Percentiles rank a stretch among this genome's conserved stretches.
Evolutionary conservation across 2,888 invertebrate species (phyloP).

Genomic region (Drosophila kuntzei): DNA sequence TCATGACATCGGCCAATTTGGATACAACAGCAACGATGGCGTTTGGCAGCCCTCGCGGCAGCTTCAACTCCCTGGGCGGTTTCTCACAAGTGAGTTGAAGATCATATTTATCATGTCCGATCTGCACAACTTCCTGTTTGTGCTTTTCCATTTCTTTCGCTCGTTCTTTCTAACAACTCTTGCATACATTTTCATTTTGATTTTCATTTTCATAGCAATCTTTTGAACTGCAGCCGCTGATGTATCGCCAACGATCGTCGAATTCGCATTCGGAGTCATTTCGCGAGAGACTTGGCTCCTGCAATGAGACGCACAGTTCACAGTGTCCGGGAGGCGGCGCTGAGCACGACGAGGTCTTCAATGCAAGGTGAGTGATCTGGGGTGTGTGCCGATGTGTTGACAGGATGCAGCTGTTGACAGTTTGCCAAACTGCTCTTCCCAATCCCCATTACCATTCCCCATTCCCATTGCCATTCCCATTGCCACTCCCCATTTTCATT

Average conservation of each 20-base stretch:
- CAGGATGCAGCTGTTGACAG: slow-evolving; percentile 84
- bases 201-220: slow-evolving; percentile 68
- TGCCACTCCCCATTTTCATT: slow-evolving; percentile 33
- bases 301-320: slow-evolving; percentile 83
- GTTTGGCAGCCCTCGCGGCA: slow-evolving; percentile 84
- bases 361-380: slow-evolving; percentile 81
- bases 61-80: slow-evolving; percentile 83
- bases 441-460: slow-evolving; percentile 21
- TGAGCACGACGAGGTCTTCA: slow-evolving; percentile 84
- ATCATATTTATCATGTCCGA: slow-evolving; percentile 69
- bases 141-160: slow-evolving; percentile 12
- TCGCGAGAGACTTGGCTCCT: slow-evolving; percentile 85
- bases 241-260: slow-evolving; percentile 81
- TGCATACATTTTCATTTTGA: slow-evolving; percentile 29
- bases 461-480: not conserved
- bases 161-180: slow-evolving; percentile 25
- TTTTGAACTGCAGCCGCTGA: slow-evolving; percentile 82
- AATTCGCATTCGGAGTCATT: slow-evolving; percentile 82
- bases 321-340: slow-evolving; percentile 64
- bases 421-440: slow-evolving; percentile 51
- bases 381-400: slow-evolving; percentile 40
- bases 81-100: slow-evolving; percentile 81
- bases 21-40: slow-evolving; percentile 83
- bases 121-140: slow-evolving; percentile 73
- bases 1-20: slow-evolving; percentile 85